A percentile compares a stretch with the other conserved stretches of the same genome.
These are phyloP conservation scores for Tenthredo livida DNA, from an alignment of 2,888 invertebrate species.

Conservation along the genomic window DNA sequence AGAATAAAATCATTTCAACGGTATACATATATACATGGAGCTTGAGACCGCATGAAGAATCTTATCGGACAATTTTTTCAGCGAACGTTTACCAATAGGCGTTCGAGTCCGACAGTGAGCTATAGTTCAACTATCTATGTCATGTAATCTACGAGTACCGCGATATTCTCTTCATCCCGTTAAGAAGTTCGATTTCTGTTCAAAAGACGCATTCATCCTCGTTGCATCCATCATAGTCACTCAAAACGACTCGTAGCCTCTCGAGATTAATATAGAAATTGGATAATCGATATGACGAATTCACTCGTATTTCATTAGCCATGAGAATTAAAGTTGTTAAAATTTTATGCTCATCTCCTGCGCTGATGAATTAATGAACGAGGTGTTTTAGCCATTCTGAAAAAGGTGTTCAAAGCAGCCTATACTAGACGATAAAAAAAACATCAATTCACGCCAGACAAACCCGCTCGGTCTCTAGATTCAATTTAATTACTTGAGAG, in stretches of 20 bases:
- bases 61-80: constrained; percentile 19
- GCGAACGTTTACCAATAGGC: neutral
- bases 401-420: constrained; percentile 21
- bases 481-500: constrained; percentile 15
- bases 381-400: neutral
- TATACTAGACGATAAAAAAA: neutral
- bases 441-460: constrained; percentile 7
- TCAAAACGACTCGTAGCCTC: neutral
- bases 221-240: neutral
- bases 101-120: neutral
- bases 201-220: neutral
- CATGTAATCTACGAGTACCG: constrained; percentile 8
- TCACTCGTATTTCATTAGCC: neutral
- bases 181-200: neutral
- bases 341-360: neutral
- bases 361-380: neutral
- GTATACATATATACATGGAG: too few species aligned
- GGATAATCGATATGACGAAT: neutral
- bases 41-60: neutral
- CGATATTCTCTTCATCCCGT: neutral
- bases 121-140: constrained; percentile 2
- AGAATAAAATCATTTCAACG: neutral
- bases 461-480: neutral
- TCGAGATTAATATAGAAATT: neutral
- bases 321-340: neutral